Conservation (phyloP, 2,113 vertebrate species). For the Hippocampus zosterae region DNA sequence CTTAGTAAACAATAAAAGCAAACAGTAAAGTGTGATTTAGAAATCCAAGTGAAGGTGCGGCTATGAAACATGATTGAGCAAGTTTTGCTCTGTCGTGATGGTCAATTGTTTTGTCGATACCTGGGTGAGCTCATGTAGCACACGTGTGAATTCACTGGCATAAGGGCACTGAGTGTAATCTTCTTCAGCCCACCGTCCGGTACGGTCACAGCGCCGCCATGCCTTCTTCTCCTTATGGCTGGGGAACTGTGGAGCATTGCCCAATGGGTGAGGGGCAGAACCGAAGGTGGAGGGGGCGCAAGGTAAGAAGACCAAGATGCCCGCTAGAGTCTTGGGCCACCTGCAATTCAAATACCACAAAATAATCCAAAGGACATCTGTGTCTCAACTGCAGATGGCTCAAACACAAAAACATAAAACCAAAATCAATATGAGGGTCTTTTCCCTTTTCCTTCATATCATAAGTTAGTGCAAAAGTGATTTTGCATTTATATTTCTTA, state of each 20-base stretch:
- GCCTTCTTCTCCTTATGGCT: slow-evolving; percentile 73
- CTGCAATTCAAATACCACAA: slow-evolving; percentile 55
- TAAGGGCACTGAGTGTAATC: slow-evolving; percentile 86
- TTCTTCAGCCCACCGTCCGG: slow-evolving; percentile 81
- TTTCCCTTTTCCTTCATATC: background rate
- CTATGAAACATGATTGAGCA: no score
- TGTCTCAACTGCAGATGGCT: background rate
- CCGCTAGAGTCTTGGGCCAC: slow-evolving; percentile 86
- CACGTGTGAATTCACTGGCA: slow-evolving; percentile 79
- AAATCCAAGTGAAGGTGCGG: background rate
- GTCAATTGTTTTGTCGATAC: slow-evolving; percentile 48
- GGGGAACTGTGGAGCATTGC: slow-evolving; percentile 40
- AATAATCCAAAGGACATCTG: background rate
- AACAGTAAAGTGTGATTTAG: no score
- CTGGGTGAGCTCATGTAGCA: slow-evolving; percentile 84
- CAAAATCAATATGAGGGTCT: background rate
- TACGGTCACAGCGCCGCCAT: slow-evolving; percentile 81
- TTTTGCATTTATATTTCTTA: no score
- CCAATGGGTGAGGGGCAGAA: slow-evolving; percentile 64
- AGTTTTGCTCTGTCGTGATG: background rate
- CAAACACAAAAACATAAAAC: background rate
- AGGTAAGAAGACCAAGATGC: slow-evolving; percentile 78
- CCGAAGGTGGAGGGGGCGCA: slow-evolving; percentile 74
- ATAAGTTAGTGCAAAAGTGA: no score
- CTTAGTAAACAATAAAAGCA: no score